Evolutionary conservation across 2,113 vertebrate species (phyloP).

Genomic region (Notarius quadriscutis): DNA sequence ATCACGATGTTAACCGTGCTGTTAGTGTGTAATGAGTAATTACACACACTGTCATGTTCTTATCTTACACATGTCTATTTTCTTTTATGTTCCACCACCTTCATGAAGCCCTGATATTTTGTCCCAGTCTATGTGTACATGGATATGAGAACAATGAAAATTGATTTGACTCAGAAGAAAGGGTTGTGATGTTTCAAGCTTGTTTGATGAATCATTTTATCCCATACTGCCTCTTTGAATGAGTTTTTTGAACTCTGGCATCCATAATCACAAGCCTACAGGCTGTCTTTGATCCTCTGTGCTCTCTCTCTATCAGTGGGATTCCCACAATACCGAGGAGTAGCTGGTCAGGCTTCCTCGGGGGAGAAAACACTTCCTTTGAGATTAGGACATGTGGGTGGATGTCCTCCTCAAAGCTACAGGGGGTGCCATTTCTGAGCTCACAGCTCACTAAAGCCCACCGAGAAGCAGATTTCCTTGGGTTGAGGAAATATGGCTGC

Average conservation of each 20-base stretch:
- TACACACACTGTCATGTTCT: background rate
- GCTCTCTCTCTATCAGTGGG: constrained; percentile 32
- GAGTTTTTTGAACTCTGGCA: constrained; percentile 42
- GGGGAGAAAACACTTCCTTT: constrained; percentile 8
- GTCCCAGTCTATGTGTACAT: too few species aligned
- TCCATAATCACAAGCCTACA: constrained; percentile 52
- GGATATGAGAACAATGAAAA: background rate
- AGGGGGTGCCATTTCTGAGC: constrained; percentile 41
- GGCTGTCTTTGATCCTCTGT: constrained; percentile 57
- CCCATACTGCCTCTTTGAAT: constrained; percentile 42
- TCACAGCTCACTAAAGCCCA: constrained; percentile 42
- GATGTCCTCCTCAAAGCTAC: constrained; percentile 44
- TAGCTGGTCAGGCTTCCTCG: constrained; percentile 31
- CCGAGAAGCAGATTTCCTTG: constrained; percentile 48
- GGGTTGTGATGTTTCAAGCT: background rate
- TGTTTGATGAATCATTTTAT: constrained; percentile 11
- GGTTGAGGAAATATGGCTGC: constrained; percentile 37
- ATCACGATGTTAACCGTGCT: background rate
- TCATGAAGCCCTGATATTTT: background rate
- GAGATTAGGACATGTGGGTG: constrained; percentile 49
- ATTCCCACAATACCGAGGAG: constrained; percentile 29
- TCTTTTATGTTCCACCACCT: background rate
- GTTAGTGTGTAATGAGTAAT: background rate
- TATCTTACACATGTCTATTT: background rate
- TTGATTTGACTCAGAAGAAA: background rate